Conservation (phyloP, 1,140 invertebrate genomes). For the Acyrthosiphon pisum region DNA sequence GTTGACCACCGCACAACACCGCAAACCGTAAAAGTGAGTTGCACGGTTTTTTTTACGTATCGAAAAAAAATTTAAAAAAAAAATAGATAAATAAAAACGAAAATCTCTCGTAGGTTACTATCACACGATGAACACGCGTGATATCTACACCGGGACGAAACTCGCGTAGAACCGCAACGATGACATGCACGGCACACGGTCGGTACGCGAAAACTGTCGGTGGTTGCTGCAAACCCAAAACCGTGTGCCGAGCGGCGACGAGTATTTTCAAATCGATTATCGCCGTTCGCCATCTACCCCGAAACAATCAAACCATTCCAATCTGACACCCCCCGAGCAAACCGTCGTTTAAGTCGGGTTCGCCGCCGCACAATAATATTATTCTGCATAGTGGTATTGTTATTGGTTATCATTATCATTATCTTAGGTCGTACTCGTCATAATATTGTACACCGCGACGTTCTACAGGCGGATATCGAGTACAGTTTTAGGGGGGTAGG, state of each 20-base stretch:
- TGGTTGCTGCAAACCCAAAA: neutral
- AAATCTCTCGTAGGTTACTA: neutral
- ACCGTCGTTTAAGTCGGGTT: neutral
- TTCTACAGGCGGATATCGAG: neutral
- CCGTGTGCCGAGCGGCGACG: neutral
- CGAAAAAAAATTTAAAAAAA: neutral
- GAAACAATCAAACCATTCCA: slow-evolving; percentile 9
- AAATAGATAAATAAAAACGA: neutral
- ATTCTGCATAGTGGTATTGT: neutral
- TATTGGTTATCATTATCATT: neutral
- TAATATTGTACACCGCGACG: neutral
- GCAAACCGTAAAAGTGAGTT: neutral
- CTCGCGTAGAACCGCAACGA: neutral
- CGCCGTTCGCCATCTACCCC: slow-evolving; percentile 39
- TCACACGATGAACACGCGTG: neutral
- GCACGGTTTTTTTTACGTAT: neutral
- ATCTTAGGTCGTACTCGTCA: neutral
- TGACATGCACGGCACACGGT: neutral
- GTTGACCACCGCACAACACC: neutral
- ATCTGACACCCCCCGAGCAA: neutral
- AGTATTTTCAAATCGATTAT: slow-evolving; percentile 46
- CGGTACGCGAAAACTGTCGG: slow-evolving; percentile 40
- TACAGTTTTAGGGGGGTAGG: neutral
- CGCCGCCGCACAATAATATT: neutral
- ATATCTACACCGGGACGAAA: neutral